Base-by-base conservation (phyloP, 2,113 vertebrate genomes). In the Verasper variegatus region DNA sequence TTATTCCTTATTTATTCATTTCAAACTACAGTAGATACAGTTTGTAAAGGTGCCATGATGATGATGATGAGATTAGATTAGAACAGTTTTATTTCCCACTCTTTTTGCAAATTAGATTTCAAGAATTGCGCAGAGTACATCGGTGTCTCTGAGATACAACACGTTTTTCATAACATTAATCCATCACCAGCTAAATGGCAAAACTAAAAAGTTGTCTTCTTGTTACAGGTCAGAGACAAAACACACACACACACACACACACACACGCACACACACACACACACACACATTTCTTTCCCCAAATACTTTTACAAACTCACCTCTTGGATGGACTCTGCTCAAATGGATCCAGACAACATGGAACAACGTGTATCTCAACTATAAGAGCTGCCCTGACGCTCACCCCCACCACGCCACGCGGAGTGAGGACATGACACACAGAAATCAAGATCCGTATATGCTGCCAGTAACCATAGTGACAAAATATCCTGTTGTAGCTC, bases 401-500 rank as follows among this genome's bases (percentile, higher is more conserved):
- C 23, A 37, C 72, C 2, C 56, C 55, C 67, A 56, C 0, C 21
- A 10, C 10, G n/a, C n/a, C 54, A 56, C 5, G 40, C 45, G 5
- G 47, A 54, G 4, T 58, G 78, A 72, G 85, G 79, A 49, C 67
- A 24, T 79, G 77, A 86, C 81, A 77, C 81, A 77, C 67, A 90
- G 68, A 90, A 85, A 85, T 85, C 73, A 70, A 45, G 68, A 86
- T 88, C 56, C 1, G 68, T 72, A 82, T 87, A 87, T 72, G 47
- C 88, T 80, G 72, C 66, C 67, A 37, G 92, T 92, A 85, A 88
- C 93, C 80, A 92, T 93, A 67, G 86, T 91, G 85, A 94, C 86
- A 80, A 91, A 87, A 94, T 93, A 94, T 95, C 94, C 94, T 94
- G 92, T 92, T 64, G 58, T 77, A 60, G 18, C 52, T 37, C 68